Evolutionary conservation across 2,888 invertebrate genomes (phyloP), one percentile per base, ranked within the genome.

Genomic region (Hecatera dysodea): DNA sequence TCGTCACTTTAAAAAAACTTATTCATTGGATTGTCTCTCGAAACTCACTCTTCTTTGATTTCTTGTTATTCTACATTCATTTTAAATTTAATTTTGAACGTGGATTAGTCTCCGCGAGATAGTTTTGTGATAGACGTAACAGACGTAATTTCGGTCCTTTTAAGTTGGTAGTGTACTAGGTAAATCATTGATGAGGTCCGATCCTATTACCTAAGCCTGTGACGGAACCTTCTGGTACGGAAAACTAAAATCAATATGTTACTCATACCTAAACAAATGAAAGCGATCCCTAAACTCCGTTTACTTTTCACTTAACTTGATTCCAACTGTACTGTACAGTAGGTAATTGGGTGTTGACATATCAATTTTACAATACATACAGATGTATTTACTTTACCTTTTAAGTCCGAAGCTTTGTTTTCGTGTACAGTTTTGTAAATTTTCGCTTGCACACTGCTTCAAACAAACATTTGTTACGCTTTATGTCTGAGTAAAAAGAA

Each of bases 381-480:
- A 29, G n/a, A 36, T 17, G 15, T 50, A 27, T 77, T 55, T 55
- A 42, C 19, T 59, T 71, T 68, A 27, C 46, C 44, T 48, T 59
- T 72, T 57, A 46, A 53, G 63, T 36, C 22, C 19, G 39, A 19
- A 24, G 55, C 72, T 46, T 72, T 57, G 22, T 73, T 78, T 59
- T 22, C 22, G 36, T 50, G 46, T 57, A 15, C 27, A 46, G 24
- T 73, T 57, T 29, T 39, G 59, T 27, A 27, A 66, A 46, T 42
- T 44, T 42, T 56, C 29, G 29, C 55, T 22, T 39, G 53, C 55
- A 22, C 48, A 39, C 29, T 46, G 75, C 12, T 62, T 42, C 15
- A 75, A 62, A 74, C 29, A 61, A 57, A 80, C 19, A 61, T 48
- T 79, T 53, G 36, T 39, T 46, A 48, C n/a, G 52, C 22, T 67